phyloP scores from a whole-genome alignment of 2,888 invertebrate species.

The Geophilus truncorum region DNA sequence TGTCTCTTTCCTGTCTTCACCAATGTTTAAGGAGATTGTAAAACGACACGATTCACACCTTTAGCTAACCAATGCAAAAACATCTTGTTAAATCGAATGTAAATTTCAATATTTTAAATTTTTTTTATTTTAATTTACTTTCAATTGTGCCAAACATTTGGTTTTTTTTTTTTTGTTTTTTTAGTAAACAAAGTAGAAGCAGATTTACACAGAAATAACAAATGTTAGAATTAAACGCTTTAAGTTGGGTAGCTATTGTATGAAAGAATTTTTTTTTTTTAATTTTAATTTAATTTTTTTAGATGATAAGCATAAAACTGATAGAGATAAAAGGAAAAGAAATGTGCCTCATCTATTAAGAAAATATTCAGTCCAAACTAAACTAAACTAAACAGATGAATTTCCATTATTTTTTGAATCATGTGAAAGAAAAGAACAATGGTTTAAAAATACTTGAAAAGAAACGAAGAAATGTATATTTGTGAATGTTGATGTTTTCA shows the following conservation, averaged over 20 bases:
- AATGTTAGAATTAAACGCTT: neutral
- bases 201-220: neutral
- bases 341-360: neutral
- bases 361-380: neutral
- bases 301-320: neutral
- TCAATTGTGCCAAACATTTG: slow-evolving; percentile 5
- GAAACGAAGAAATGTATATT: neutral
- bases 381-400: neutral
- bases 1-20: slow-evolving; percentile 20
- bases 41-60: neutral
- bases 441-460: neutral
- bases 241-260: neutral
- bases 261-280: neutral
- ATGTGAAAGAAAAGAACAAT: neutral
- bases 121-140: neutral
- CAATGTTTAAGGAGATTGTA: neutral
- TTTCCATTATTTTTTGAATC: neutral
- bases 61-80: slow-evolving; percentile 15
- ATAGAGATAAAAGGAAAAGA: neutral
- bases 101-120: neutral
- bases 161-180: neutral
- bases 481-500: neutral
- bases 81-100: neutral
- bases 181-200: neutral
- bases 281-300: neutral